Conservation (phyloP, 2,113 vertebrate species). For the Rhineura floridana region DNA sequence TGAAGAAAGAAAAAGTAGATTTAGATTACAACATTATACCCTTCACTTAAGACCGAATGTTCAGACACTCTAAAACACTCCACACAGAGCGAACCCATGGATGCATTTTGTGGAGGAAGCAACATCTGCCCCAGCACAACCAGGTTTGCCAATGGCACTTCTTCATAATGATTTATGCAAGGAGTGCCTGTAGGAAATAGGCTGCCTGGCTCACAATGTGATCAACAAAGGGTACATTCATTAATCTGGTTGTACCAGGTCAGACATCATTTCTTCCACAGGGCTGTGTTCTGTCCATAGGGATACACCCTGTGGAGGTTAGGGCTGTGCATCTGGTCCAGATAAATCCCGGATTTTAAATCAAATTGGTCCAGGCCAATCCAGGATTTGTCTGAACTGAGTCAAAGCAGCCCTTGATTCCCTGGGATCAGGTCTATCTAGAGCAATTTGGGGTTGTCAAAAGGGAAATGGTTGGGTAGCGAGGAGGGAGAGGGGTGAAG, state of each 20-base stretch:
- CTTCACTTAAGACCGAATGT: background rate
- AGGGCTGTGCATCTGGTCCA: no score
- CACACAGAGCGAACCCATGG: background rate
- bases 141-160: background rate
- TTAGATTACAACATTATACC: background rate
- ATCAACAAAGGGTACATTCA: background rate
- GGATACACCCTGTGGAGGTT: background rate
- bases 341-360: no score
- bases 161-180: background rate
- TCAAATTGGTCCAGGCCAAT: no score
- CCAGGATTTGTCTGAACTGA: no score
- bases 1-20: background rate
- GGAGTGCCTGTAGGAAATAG: background rate
- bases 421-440: no score
- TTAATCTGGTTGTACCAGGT: background rate
- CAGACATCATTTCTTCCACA: background rate
- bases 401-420: no score
- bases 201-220: background rate
- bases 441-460: no score
- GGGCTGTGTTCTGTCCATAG: background rate
- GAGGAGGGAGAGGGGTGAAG: no score
- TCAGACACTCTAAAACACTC: background rate
- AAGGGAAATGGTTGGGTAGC: no score
- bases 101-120: background rate
- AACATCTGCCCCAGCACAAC: background rate